These are phyloP conservation scores for Platalea minor DNA, from an alignment of 2,797 vertebrate species.

Conservation along the genomic window DNA sequence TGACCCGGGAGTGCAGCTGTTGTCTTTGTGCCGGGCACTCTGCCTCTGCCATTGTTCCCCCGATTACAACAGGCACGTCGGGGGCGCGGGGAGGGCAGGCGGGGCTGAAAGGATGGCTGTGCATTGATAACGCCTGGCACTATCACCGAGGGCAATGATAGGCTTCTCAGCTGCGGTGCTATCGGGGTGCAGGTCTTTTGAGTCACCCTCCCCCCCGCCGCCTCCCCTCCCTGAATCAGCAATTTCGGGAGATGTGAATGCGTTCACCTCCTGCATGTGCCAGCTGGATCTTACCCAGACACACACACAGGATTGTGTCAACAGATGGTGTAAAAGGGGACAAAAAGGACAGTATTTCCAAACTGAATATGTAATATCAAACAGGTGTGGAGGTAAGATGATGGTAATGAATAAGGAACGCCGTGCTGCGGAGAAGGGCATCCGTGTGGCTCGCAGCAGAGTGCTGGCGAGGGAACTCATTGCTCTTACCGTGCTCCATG, in stretches of 20 bases:
- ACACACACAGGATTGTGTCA: constrained; percentile 61
- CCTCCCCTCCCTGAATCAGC: constrained; percentile 51
- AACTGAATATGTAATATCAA: constrained; percentile 54
- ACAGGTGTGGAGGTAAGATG: constrained; percentile 54
- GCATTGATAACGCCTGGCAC: constrained; percentile 60
- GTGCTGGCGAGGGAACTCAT: background rate
- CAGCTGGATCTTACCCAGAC: constrained; percentile 67
- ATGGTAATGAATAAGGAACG: background rate
- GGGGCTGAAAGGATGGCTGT: constrained; percentile 29
- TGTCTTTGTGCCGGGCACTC: constrained; percentile 79
- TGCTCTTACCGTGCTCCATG: accelerated
- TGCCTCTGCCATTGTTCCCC: constrained; percentile 77
- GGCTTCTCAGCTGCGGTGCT: background rate
- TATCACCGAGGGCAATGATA: background rate
- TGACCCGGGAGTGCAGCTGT: constrained; percentile 80
- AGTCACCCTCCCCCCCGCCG: background rate
- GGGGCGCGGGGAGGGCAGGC: background rate
- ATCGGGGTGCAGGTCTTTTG: background rate
- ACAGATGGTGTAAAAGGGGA: constrained; percentile 72
- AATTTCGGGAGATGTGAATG: constrained; percentile 52
- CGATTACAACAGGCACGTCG: constrained; percentile 66
- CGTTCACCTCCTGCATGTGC: constrained; percentile 49
- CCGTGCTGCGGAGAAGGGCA: background rate
- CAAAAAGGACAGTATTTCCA: constrained; percentile 49
- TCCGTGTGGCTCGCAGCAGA: accelerated